Base-by-base conservation (phyloP, 1,140 invertebrate species). In the Papilio polytes region DNA sequence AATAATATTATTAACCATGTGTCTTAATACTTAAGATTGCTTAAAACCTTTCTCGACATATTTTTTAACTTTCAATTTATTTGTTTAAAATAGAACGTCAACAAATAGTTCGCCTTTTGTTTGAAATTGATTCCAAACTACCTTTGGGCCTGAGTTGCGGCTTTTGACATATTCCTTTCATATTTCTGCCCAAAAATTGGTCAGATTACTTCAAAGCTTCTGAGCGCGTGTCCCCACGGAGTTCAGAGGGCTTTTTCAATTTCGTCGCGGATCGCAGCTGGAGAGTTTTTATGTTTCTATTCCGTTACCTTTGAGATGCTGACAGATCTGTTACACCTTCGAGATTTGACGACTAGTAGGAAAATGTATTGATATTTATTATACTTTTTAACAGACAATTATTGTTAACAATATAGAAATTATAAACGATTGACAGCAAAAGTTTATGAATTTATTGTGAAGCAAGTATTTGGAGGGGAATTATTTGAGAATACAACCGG, bases 401-500 rank as follows among this genome's bases (percentile, higher is more conserved):
- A 63, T 56, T 20, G 53, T 20, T 56, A 56, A 56, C n/a, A 56
- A 56, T 56, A 20, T 18, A 20, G n/a, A 56, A 20, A 56, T 56
- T 56, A 20, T 20, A 20, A 31, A 63, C 10, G 22, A 63, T 13
- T 63, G 20, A 26, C 9, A 26, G 63, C 15, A 36, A 0, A 13
- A 13, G 26, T 70, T 70, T 70, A 36, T 26, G 12, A 26, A 63
- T 63, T 26, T 70, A 70, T 70, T 70, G 22, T 70, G 63, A 70
- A 70, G 59, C 22, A 63, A 89, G 89, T 87, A 94, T 92, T 91
- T 85, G 88, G 87, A 89, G 87, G 89, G 89, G 89, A 91, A 92
- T 91, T 91, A 92, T 92, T 94, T 92, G 89, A 92, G 53, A 94
- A 90, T 90, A 91, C 87, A 92, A 89, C 89, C 91, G 86, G 89